A percentile compares a stretch with the other conserved stretches of the same genome.
Evolutionary conservation across 35 echinoderm and acorn worm species (phyloP).

Genomic region (Lytechinus pictus): DNA sequence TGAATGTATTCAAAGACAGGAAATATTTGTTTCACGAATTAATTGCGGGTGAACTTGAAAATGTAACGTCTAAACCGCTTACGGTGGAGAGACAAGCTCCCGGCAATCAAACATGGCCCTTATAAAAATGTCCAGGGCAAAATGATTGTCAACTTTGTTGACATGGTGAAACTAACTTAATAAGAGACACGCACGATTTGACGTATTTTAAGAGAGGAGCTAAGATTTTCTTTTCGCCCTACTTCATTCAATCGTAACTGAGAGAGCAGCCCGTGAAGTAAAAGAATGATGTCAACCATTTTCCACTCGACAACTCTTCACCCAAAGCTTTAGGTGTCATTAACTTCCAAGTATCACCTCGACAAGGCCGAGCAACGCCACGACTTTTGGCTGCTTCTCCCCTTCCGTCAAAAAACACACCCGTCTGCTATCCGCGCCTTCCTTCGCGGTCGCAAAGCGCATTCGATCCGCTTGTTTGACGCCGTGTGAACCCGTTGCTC

Average conservation of each 20-base stretch:
- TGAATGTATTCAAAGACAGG: neutral
- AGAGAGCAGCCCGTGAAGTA: neutral
- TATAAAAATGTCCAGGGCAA: neutral
- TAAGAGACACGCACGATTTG: neutral
- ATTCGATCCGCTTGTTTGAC: neutral
- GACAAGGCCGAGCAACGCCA: neutral
- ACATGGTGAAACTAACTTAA: neutral
- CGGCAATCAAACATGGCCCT: too few species aligned
- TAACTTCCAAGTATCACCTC: neutral
- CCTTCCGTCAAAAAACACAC: neutral
- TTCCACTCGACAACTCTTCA: constrained; percentile 6
- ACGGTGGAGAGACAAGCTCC: too few species aligned
- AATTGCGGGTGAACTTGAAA: neutral
- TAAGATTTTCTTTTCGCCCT: neutral
- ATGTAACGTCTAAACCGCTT: neutral
- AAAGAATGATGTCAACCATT: constrained; percentile 9
- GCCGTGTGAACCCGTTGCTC: neutral
- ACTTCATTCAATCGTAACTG: neutral
- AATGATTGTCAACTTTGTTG: neutral
- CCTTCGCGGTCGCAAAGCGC: neutral
- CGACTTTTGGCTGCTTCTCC: constrained; percentile 31
- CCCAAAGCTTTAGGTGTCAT: constrained; percentile 22
- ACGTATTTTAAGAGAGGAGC: neutral
- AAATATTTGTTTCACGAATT: neutral
- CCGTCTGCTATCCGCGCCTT: neutral